phyloP scores from a whole-genome alignment of 2,113 vertebrate species.

The Vimba vimba region DNA sequence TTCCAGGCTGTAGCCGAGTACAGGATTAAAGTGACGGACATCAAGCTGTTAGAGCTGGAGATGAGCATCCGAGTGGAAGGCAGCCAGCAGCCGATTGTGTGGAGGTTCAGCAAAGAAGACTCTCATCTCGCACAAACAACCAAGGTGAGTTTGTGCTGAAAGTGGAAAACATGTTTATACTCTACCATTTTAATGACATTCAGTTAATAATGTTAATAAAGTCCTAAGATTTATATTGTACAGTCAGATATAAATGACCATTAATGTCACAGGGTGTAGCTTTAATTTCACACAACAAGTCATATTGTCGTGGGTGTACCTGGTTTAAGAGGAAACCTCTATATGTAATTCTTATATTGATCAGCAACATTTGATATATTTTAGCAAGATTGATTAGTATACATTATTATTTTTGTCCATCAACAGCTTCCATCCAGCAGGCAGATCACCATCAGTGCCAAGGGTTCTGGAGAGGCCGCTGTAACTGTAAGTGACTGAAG shows the following conservation, averaged over 20 bases:
- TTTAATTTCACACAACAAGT: too few species aligned
- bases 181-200: too few species aligned
- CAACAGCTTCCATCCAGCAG: conserved; percentile 54
- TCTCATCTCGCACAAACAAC: conserved; percentile 70
- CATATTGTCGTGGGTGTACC: neutral
- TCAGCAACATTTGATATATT: neutral
- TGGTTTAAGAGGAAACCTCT: neutral
- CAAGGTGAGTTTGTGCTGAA: conserved; percentile 68
- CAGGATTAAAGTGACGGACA: conserved; percentile 52
- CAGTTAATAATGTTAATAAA: neutral
- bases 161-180: too few species aligned
- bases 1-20: conserved; percentile 88
- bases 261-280: neutral
- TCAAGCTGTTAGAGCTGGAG: conserved; percentile 73
- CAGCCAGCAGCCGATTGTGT: conserved; percentile 24
- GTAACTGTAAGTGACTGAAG: conserved; percentile 69
- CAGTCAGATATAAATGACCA: neutral
- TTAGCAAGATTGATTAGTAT: neutral
- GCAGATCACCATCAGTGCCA: conserved; percentile 70
- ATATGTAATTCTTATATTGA: neutral
- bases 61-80: conserved; percentile 78
- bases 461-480: conserved; percentile 75
- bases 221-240: neutral
- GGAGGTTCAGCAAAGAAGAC: conserved; percentile 64
- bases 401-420: neutral